Percentiles rank a stretch among this genome's conserved stretches.
Conservation (phyloP, 2,888 invertebrate species). For the Yponomeuta evonymella region DNA sequence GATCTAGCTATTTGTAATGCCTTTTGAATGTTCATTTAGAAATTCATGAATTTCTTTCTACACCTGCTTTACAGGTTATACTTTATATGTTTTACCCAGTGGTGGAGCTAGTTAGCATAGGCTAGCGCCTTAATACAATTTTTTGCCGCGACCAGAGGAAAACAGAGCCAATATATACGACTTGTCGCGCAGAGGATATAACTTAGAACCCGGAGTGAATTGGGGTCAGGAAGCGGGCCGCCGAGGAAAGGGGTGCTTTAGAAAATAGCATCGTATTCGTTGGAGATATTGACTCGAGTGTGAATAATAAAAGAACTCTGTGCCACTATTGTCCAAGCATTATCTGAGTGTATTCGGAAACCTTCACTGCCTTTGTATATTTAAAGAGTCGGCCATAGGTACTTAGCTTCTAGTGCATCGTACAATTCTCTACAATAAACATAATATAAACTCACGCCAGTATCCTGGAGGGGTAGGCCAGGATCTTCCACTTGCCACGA, state of each 20-base stretch:
- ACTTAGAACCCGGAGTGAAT: constrained; percentile 35
- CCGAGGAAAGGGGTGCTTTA: constrained; percentile 35
- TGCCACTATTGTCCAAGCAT: constrained; percentile 12
- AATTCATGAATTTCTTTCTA: no score
- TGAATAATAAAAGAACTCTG: constrained; percentile 19
- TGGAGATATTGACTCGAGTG: constrained; percentile 22
- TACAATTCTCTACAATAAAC: no score
- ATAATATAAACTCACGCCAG: no score
- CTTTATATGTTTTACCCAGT: no score
- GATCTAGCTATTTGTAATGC: no score
- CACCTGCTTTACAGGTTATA: no score
- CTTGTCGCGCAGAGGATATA: not conserved
- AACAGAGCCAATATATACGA: not conserved
- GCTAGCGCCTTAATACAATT: not conserved
- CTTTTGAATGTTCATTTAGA: no score
- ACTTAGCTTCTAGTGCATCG: not conserved
- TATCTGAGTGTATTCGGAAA: constrained; percentile 7
- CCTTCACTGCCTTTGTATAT: not conserved
- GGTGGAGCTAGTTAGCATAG: no score
- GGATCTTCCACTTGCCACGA: no score
- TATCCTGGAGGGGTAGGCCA: no score
- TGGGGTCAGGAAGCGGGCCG: constrained; percentile 35
- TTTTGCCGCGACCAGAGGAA: not conserved
- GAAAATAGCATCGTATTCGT: constrained; percentile 24
- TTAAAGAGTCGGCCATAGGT: not conserved